Base-by-base conservation (phyloP, 2,113 vertebrate species). In the Calidris pugnax region DNA sequence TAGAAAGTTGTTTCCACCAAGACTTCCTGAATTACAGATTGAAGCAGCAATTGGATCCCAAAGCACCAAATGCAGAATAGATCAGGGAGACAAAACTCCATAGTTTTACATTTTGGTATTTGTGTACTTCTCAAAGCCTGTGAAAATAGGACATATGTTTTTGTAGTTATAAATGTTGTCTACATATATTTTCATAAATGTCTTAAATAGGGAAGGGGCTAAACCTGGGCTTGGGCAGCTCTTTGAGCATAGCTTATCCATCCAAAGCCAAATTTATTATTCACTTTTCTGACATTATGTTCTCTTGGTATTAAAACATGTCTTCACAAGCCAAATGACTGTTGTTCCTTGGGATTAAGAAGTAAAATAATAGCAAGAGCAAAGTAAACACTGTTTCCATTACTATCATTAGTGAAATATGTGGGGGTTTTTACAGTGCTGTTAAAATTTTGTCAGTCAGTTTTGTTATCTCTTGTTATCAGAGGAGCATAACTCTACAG, bases 301-400 rank as follows among this genome's bases (percentile, higher is more conserved):
- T 94, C 45, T 94, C 43, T 87, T 85, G 33, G 6, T 87, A 66
- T 73, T 92, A 88, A 71, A 93, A 32, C 33, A 85, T 41, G 72
- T 89, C 55, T 89, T 81, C 92, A 78, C 17, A 93, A 88, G 47
- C 26, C 14, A 78, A 85, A 87, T 39, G 12, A 56, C 39, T 80
- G 18, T 68, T 43, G 9, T 33, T 92, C 18, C 45, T 85, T 85
- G 43, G 85, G 86, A 86, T 89, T 91, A 88, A 83, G 63, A 93
- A 79, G 60, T 73, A 81, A 48, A 93, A 66, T 93, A 88, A 91
- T 15, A 92, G n/a, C 69, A 41, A 93, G 19, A 90, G 37, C 28
- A 86, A 93, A 94, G 60, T 85, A 95, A 96, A 93, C 71, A 91
- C 37, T 57, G n/a, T 71, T 95, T 92, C 74, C 62, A 60, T 92